Evolutionary conservation across 2,113 vertebrate genomes (phyloP), one percentile per base, ranked within the genome.

Genomic region (Etheostoma cragini): DNA sequence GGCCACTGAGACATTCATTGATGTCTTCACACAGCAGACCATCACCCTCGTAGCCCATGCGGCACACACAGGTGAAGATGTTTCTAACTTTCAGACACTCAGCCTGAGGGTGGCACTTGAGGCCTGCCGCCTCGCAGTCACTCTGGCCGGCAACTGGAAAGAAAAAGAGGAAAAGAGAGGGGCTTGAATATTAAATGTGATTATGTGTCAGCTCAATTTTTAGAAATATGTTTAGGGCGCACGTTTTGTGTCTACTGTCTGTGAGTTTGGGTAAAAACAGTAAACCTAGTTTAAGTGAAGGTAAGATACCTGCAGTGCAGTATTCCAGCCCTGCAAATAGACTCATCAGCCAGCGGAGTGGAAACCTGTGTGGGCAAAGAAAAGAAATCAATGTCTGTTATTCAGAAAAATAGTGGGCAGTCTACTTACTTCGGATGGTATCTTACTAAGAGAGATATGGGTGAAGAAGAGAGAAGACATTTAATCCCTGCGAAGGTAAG

Each of bases 1-100:
- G 68, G 42, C 90, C 88, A 8, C 42, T 81, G 21, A 49, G 3
- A 67, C 96, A 96, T 81, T 96, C 96, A 6, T 96, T 89, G 1
- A 95, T 89, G 87, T 96, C 96, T 0, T 2, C 80, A 65, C 96
- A 96, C 38, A 60, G 22, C 4, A 86, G 22, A 19, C 96, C 96
- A 7, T 92, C 58, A 1, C 96, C 96, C 10, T 85, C 84, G 88
- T 88, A 96, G 42, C 96, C 96, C 14, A 72, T 86, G 35, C 8
- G 64, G 68, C 95, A 96, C 6, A 21, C 78, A 17, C 94, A 96
- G 58, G 83, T 81, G 80, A 85, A 94, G 46, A 26, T 89, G 35
- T 30, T 85, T 1, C 73, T 80, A 56, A 87, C 85, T 72, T 91
- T 92, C 52, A 93, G 65, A 82, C 96, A 96, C 0, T 95, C 90